Evolutionary conservation across 2,797 vertebrate species (phyloP).

Genomic region (Varecia variegata): DNA sequence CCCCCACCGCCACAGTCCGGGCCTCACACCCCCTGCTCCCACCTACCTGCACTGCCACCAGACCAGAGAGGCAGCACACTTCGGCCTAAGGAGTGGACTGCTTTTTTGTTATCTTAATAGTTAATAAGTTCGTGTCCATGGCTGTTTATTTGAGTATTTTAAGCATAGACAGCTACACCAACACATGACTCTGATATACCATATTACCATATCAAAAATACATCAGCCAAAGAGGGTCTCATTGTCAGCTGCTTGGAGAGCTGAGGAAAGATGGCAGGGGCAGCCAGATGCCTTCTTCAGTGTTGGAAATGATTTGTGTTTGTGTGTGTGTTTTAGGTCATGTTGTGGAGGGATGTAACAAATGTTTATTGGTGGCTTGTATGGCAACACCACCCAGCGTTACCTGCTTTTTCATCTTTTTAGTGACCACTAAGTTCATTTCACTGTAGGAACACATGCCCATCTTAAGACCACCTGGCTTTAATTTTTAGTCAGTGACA

Average conservation of each 20-base stretch:
- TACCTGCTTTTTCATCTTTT: not conserved
- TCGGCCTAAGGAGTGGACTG: not conserved
- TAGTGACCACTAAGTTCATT: not conserved
- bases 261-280: not conserved
- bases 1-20: accelerated
- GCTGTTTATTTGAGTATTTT: slow-evolving; percentile 4
- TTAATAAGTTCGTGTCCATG: not conserved
- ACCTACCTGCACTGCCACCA: not conserved
- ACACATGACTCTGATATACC: slow-evolving; percentile 18
- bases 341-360: not conserved
- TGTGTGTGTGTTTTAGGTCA: not conserved
- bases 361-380: not conserved
- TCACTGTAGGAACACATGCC: not conserved
- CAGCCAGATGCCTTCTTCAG: not conserved
- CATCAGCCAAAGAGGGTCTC: slow-evolving; percentile 35
- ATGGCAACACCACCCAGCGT: not conserved
- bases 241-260: slow-evolving; percentile 25
- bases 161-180: slow-evolving; percentile 20
- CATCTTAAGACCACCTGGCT: not conserved
- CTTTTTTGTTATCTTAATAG: not conserved
- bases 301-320: not conserved
- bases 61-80: not conserved
- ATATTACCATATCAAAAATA: slow-evolving; percentile 52
- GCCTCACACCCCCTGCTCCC: not conserved
- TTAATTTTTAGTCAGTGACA: not conserved